These are phyloP conservation scores for Notiomystis cincta DNA, from an alignment of 2,113 vertebrate genomes.

Conservation along the genomic window DNA sequence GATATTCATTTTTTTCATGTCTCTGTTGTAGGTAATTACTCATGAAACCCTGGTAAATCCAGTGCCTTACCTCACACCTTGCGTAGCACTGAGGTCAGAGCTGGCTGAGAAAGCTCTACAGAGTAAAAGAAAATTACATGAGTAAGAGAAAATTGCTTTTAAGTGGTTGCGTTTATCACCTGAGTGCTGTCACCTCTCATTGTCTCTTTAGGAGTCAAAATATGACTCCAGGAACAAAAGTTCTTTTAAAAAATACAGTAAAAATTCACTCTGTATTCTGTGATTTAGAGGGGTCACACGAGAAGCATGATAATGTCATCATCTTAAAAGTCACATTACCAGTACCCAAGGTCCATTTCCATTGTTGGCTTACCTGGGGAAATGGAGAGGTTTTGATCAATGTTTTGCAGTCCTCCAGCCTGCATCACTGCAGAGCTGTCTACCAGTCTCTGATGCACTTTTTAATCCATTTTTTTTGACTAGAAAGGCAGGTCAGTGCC, in stretches of 20 bases:
- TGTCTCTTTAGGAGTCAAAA: neutral
- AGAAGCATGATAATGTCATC: neutral
- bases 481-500: neutral
- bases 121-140: neutral
- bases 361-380: neutral
- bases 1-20: neutral
- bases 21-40: neutral
- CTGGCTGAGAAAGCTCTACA: neutral
- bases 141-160: neutral
- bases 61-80: neutral
- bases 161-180: neutral
- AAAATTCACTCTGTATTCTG: neutral
- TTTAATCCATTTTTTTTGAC: neutral
- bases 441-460: neutral
- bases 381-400: neutral
- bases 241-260: neutral
- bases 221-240: neutral
- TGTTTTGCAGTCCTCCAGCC: neutral
- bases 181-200: neutral
- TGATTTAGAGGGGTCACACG: conserved; percentile 6
- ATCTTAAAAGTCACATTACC: neutral
- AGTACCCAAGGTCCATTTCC: neutral
- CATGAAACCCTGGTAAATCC: neutral
- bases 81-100: neutral
- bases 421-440: neutral